Conservation (phyloP, 2,797 vertebrate species). For the Lemur catta region DNA sequence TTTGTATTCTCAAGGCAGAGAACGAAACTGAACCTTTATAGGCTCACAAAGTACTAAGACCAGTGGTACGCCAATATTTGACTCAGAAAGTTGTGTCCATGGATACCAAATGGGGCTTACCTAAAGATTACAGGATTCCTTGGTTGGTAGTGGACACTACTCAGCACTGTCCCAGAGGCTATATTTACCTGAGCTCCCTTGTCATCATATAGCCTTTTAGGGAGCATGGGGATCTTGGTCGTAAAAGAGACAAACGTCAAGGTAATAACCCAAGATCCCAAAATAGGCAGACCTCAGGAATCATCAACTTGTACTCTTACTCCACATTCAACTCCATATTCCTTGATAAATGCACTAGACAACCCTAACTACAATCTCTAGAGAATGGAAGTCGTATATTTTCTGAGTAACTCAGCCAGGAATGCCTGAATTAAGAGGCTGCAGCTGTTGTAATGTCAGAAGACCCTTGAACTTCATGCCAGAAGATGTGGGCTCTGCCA, state of each 20-base stretch:
- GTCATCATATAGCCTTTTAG: not conserved
- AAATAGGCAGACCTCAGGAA: not conserved
- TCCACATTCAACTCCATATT: not conserved
- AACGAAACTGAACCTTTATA: not conserved
- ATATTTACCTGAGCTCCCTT: not conserved
- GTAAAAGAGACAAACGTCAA: not conserved
- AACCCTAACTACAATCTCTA: not conserved
- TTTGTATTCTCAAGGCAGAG: slow-evolving; percentile 1
- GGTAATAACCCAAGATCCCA: not conserved
- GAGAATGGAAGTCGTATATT: not conserved
- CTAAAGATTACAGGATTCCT: not conserved
- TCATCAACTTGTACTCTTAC: not conserved
- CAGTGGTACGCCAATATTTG: not conserved
- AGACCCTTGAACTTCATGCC: not conserved
- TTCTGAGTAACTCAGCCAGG: not conserved
- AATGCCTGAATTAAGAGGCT: slow-evolving; percentile 30
- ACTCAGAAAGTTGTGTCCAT: not conserved
- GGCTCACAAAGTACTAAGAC: not conserved
- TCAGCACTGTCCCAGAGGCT: not conserved
- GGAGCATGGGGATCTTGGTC: not conserved
- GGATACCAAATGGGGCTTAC: not conserved
- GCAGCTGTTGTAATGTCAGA: not conserved
- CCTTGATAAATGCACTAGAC: not conserved
- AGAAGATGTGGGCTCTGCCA: not conserved
- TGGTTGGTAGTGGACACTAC: not conserved